Conservation (phyloP, 92 coral and sea anemone genomes). For the Zoanthus sansibaricus region DNA sequence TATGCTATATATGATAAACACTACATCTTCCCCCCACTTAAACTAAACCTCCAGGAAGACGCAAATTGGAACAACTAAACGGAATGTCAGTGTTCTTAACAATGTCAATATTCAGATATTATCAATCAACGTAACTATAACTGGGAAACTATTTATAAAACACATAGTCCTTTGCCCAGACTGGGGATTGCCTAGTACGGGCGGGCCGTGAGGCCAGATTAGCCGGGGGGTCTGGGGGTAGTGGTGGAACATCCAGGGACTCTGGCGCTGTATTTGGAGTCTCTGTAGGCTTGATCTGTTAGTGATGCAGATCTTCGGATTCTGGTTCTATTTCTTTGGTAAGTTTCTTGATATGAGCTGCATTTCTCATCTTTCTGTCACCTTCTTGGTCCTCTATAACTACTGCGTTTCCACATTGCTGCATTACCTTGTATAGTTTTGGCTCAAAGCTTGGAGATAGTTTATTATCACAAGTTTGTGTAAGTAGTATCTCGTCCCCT, state of each 20-base stretch:
- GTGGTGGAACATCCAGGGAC: neutral
- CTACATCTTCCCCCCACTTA: constrained; percentile 7
- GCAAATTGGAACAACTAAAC: neutral
- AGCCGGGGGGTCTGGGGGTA: neutral
- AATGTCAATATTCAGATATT: neutral
- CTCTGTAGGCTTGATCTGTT: neutral
- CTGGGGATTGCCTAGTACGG: neutral
- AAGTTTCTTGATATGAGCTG: constrained; percentile 62
- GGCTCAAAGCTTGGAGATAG: neutral
- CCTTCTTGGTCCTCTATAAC: constrained; percentile 61
- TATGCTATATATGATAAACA: neutral
- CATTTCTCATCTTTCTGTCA: constrained; percentile 60
- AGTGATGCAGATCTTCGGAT: neutral
- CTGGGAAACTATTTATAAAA: neutral
- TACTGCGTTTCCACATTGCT: constrained; percentile 64
- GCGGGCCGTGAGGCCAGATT: neutral
- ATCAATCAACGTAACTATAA: neutral
- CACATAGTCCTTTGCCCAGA: neutral
- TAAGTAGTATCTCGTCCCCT: constrained; percentile 67
- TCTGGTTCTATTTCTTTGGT: neutral
- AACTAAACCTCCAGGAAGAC: neutral
- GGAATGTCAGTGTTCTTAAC: neutral
- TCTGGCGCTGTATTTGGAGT: neutral
- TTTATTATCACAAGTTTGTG: constrained; percentile 41
- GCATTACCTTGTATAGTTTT: constrained; percentile 49